These are phyloP conservation scores for Mesembrinibis cayennensis DNA, from an alignment of 2,113 vertebrate species.

Conservation along the genomic window DNA sequence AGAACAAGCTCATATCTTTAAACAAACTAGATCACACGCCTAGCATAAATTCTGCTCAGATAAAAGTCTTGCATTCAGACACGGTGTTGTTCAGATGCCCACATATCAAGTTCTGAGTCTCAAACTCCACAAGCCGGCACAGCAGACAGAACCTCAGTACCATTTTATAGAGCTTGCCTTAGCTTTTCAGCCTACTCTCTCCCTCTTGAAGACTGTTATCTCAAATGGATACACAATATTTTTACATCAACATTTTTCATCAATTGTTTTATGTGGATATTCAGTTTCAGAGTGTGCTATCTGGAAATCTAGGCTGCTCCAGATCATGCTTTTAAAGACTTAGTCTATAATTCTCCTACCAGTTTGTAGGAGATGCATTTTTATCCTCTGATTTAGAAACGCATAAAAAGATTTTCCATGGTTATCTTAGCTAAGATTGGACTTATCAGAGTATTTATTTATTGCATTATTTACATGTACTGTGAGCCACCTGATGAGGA, in stretches of 20 bases:
- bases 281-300: neutral
- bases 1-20: neutral
- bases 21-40: neutral
- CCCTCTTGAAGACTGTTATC: neutral
- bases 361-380: neutral
- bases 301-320: neutral
- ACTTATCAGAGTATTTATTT: slow-evolving; percentile 18
- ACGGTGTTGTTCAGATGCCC: neutral
- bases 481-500: neutral
- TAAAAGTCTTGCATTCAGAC: neutral
- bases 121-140: neutral
- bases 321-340: neutral
- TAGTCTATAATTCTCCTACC: neutral
- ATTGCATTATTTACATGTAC: slow-evolving; percentile 10
- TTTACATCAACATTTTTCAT: neutral
- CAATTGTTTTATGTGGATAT: slow-evolving; percentile 1
- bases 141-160: neutral
- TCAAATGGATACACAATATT: neutral
- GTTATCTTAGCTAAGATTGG: neutral
- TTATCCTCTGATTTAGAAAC: neutral
- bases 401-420: neutral
- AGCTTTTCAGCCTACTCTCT: neutral
- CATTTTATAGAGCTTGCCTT: neutral
- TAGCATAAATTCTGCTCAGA: neutral
- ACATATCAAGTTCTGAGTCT: neutral